These are phyloP conservation scores for Sisor rabdophorus DNA, from an alignment of 2,113 vertebrate species.

Conservation along the genomic window DNA sequence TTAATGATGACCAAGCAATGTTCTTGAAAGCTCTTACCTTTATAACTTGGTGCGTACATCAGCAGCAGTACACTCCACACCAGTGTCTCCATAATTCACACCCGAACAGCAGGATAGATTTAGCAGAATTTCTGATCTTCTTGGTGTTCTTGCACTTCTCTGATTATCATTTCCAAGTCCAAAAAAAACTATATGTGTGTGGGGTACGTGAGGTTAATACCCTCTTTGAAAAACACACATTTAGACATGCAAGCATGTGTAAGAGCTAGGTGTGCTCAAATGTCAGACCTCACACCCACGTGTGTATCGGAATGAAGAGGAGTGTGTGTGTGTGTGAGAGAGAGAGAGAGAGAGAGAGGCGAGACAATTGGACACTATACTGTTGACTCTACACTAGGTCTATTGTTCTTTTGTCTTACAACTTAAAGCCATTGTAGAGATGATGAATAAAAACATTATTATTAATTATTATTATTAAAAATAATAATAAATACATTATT, in stretches of 20 bases:
- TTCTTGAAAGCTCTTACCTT: not conserved
- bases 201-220: not conserved
- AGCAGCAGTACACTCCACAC: conserved; percentile 9
- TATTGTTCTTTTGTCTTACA: not conserved
- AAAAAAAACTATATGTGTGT: not conserved
- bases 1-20: not conserved
- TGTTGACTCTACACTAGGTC: not conserved
- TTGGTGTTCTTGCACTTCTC: not conserved
- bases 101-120: not conserved
- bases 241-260: not conserved
- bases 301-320: not conserved
- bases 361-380: not conserved
- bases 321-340: not conserved
- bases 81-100: conserved; percentile 4
- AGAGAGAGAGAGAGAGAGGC: not conserved
- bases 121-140: not conserved
- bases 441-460: not conserved
- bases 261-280: not conserved
- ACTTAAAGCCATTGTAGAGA: not conserved
- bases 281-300: conserved; percentile 20
- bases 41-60: not conserved
- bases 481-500: too few relatives aligned
- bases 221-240: not conserved
- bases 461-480: not conserved
- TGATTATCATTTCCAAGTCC: not conserved